These are phyloP conservation scores for Mugil cephalus DNA, from an alignment of 2,113 vertebrate genomes.

Conservation along the genomic window DNA sequence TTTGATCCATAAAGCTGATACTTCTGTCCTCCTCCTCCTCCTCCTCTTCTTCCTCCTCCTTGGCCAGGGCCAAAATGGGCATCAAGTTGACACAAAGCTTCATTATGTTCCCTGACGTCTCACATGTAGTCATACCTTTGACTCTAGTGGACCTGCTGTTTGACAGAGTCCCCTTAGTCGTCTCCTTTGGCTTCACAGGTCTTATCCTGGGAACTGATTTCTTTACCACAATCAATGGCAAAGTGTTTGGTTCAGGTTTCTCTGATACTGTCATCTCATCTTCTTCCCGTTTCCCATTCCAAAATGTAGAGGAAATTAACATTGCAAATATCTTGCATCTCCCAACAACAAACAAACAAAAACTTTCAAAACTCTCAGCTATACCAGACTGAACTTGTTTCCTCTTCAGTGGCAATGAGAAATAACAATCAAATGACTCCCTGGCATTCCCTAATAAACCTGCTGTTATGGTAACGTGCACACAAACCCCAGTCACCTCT, in stretches of 20 bases:
- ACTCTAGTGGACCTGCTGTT: neutral
- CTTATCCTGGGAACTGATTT: constrained; percentile 30
- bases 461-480: constrained; percentile 68
- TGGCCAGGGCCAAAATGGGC: constrained; percentile 61
- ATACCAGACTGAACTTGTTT: neutral
- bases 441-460: constrained; percentile 38
- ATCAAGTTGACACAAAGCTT: constrained; percentile 70
- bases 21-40: constrained; percentile 24
- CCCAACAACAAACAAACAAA: neutral
- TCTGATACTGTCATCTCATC: neutral
- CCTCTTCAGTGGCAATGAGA: constrained; percentile 9
- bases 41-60: constrained; percentile 44
- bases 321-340: constrained; percentile 25
- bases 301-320: neutral
- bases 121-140: constrained; percentile 6
- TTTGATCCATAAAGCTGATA: neutral
- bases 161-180: neutral
- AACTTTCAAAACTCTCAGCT: neutral
- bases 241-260: constrained; percentile 9
- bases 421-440: constrained; percentile 21
- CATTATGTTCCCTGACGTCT: constrained; percentile 33
- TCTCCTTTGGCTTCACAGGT: constrained; percentile 39
- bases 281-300: constrained; percentile 41
- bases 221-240: constrained; percentile 30
- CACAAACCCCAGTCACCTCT: constrained; percentile 44